Conservation (phyloP, 2,797 vertebrate species). For the Trichosurus vulpecula region DNA sequence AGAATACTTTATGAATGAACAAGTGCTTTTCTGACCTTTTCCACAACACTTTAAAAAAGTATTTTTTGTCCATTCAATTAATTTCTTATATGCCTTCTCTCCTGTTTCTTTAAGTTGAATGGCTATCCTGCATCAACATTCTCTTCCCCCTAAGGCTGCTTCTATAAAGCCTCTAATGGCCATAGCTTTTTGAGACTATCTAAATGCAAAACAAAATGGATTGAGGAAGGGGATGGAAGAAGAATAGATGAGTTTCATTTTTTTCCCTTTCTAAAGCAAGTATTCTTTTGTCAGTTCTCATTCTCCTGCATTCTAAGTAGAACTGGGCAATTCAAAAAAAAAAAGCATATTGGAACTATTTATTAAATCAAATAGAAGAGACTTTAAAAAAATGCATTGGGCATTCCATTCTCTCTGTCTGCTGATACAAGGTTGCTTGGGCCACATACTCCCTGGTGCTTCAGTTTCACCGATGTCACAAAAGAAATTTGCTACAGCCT, state of each 20-base stretch:
- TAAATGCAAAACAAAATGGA: constrained; percentile 54
- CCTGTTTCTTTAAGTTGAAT: constrained; percentile 19
- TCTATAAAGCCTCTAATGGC: not conserved
- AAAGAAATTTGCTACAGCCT: not conserved
- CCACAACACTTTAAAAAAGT: not conserved
- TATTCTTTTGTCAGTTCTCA: not conserved
- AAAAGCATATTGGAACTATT: not conserved
- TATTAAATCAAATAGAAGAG: not conserved
- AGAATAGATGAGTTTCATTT: not conserved
- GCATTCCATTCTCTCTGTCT: not conserved
- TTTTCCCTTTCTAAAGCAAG: not conserved
- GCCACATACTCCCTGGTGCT: not conserved
- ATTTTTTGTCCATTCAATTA: not conserved
- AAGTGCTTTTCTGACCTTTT: constrained; percentile 27
- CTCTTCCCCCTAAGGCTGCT: constrained; percentile 22
- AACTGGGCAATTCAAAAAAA: not conserved
- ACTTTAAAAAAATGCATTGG: not conserved
- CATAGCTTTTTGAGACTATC: constrained; percentile 51
- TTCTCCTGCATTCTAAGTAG: not conserved
- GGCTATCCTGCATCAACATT: not conserved
- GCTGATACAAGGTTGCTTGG: not conserved
- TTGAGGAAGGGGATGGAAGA: constrained; percentile 25
- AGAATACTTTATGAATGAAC: not conserved
- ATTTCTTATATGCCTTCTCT: not conserved
- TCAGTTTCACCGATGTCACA: not conserved